phyloP scores from a whole-genome alignment of 2,113 vertebrate species.

The Sciurus niger region DNA sequence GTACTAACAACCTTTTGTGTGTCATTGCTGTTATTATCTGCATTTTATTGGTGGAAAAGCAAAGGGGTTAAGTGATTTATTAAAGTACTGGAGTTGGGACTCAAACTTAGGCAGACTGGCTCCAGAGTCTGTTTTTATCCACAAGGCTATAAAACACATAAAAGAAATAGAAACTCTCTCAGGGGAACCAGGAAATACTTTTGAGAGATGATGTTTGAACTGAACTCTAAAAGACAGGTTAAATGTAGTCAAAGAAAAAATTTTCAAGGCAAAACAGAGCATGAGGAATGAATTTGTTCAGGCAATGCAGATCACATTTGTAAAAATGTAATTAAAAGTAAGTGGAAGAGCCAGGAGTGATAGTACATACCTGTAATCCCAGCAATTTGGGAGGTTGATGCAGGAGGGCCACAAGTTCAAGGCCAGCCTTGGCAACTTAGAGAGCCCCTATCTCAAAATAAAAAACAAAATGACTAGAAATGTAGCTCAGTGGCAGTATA shows the following conservation, averaged over 20 bases:
- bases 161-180: neutral
- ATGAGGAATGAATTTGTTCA: slow-evolving; percentile 10
- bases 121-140: neutral
- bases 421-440: neutral
- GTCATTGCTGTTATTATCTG: neutral
- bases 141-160: neutral
- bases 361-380: neutral
- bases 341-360: neutral
- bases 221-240: neutral
- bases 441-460: neutral
- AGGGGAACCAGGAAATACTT: neutral
- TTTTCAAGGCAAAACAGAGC: slow-evolving; percentile 39
- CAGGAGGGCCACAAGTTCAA: neutral
- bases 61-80: neutral
- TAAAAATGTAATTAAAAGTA: slow-evolving; percentile 37
- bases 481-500: neutral
- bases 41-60: slow-evolving; percentile 40
- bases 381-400: neutral
- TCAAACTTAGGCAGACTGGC: neutral
- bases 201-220: slow-evolving; percentile 12
- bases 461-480: neutral
- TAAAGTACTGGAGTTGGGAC: neutral
- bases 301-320: neutral
- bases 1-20: neutral
- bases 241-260: slow-evolving; percentile 5